Conservation (phyloP, 1,140 invertebrate species). For the Teleogryllus occipitalis region DNA sequence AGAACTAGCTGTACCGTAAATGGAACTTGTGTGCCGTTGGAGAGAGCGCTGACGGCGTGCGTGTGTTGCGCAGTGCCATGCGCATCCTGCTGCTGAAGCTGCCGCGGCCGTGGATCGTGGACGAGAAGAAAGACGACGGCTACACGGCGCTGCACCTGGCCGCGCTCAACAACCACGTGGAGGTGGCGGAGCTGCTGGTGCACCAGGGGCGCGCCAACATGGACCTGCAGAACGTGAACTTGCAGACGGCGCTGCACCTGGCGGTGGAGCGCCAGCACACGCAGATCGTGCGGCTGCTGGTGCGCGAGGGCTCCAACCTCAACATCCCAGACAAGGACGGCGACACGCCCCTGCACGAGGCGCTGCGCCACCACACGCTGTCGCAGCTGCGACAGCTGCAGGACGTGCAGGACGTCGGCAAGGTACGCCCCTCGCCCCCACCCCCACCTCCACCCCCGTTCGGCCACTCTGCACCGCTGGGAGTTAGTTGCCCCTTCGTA, state of each 20-base stretch:
- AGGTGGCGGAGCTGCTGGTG: constrained; percentile 87
- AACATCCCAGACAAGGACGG: constrained; percentile 95
- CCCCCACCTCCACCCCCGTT: too few species aligned
- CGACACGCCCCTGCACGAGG: constrained; percentile 91
- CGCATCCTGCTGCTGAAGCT: constrained; percentile 83
- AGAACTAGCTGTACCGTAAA: too few species aligned
- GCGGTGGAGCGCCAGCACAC: constrained; percentile 62
- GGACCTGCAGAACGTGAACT: constrained; percentile 88
- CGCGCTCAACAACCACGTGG: constrained; percentile 93
- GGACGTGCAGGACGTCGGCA: constrained; percentile 90
- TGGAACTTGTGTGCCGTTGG: not conserved
- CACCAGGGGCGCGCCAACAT: constrained; percentile 82
- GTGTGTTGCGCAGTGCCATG: constrained; percentile 68
- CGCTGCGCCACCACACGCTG: constrained; percentile 88
- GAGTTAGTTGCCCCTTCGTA: too few species aligned
- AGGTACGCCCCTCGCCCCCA: constrained; percentile 40
- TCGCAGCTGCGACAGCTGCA: constrained; percentile 89
- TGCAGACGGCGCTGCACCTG: constrained; percentile 92
- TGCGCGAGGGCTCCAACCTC: constrained; percentile 84
- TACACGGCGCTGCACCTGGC: constrained; percentile 94
- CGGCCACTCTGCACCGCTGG: not conserved
- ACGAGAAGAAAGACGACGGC: constrained; percentile 97
- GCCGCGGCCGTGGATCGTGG: constrained; percentile 92
- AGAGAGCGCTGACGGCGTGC: not conserved
- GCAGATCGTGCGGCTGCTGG: constrained; percentile 64